These are phyloP conservation scores for Microcebus ravelobensis DNA, from an alignment of 2,113 vertebrate genomes.

Conservation along the genomic window DNA sequence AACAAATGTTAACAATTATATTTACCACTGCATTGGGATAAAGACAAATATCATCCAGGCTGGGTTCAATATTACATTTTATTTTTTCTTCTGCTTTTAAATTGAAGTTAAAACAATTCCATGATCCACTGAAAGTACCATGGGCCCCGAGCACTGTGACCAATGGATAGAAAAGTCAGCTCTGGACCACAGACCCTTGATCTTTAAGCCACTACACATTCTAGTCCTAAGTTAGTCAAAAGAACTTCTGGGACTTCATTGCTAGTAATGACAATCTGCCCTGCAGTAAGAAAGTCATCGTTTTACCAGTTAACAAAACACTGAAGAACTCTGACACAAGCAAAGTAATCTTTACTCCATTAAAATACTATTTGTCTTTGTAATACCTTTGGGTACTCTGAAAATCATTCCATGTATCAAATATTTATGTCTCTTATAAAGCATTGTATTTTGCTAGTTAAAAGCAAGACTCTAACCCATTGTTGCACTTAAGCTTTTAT, in stretches of 20 bases:
- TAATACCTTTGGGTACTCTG: background rate
- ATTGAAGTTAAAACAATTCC: conserved; percentile 37
- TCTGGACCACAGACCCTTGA: background rate
- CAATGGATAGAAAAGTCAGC: background rate
- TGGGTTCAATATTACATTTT: background rate
- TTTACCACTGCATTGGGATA: background rate
- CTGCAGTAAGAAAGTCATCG: background rate
- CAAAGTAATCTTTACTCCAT: background rate
- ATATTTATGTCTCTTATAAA: conserved; percentile 4
- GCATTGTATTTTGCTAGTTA: background rate
- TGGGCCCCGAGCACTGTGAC: background rate
- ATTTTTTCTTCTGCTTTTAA: background rate
- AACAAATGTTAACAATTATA: background rate
- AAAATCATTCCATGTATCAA: conserved; percentile 17
- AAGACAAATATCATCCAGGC: background rate
- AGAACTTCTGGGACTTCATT: background rate
- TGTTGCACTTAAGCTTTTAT: background rate
- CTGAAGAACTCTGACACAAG: background rate
- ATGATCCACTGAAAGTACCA: background rate
- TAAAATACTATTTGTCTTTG: conserved; percentile 10
- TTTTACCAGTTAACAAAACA: conserved; percentile 50
- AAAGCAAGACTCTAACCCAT: background rate
- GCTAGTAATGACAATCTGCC: background rate
- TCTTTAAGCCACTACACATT: background rate
- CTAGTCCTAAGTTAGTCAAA: background rate